phyloP scores from a whole-genome alignment of 2,797 vertebrate genomes.

The Cheirogaleus major region DNA sequence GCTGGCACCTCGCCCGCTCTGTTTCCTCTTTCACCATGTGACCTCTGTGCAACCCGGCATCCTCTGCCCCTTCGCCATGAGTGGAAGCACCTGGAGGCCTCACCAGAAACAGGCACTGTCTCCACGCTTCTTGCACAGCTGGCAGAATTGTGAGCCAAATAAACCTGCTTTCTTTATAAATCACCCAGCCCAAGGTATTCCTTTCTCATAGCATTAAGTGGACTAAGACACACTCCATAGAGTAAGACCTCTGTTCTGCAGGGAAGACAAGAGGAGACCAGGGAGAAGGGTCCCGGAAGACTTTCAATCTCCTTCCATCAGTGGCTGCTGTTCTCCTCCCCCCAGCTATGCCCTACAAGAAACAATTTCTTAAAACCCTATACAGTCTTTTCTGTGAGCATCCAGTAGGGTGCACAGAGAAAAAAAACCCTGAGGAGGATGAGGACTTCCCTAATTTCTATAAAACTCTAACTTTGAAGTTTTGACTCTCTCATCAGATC shows the following conservation, averaged over 20 bases:
- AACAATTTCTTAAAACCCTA: not conserved
- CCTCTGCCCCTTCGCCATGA: rapidly evolving
- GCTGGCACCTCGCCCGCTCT: not conserved
- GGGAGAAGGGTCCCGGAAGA: not conserved
- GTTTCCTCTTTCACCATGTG: not conserved
- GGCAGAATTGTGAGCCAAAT: not conserved
- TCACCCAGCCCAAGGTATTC: not conserved
- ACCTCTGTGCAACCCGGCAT: not conserved
- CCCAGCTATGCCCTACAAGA: not conserved
- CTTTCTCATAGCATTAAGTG: not conserved
- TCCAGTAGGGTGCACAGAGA: not conserved
- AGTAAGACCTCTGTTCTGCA: not conserved
- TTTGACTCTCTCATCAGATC: not conserved
- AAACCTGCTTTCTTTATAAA: not conserved
- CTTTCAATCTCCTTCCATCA: not conserved
- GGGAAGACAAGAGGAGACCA: not conserved
- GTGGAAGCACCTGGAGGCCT: not conserved
- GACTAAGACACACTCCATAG: not conserved
- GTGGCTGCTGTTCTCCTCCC: not conserved
- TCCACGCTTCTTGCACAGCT: not conserved
- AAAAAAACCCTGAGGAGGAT: not conserved
- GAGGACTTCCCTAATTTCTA: not conserved
- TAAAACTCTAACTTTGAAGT: not conserved
- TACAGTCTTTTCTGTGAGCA: not conserved
- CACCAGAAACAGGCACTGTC: not conserved